Evolutionary conservation across 92 coral and sea anemone genomes (phyloP).

Genomic region (Umimayanthus kanabou): DNA sequence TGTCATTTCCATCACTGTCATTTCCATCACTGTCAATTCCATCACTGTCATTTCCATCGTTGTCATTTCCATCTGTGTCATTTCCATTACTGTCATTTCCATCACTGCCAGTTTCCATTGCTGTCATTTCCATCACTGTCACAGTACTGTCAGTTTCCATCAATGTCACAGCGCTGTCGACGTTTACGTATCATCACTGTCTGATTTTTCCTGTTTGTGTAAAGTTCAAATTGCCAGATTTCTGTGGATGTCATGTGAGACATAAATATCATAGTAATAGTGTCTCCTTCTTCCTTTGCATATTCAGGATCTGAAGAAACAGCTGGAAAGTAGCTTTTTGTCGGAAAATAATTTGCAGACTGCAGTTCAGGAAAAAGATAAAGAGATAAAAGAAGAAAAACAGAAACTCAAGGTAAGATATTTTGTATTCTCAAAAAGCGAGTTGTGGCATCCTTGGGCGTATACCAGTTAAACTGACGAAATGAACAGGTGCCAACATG

Average conservation of each 20-base stretch:
- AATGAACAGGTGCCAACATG: too few relatives aligned
- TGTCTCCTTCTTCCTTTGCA: background rate
- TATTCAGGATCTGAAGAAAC: constrained; percentile 69
- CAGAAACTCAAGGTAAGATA: constrained; percentile 58
- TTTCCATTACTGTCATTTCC: too few relatives aligned
- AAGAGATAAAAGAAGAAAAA: constrained; percentile 51
- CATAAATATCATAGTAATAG: background rate
- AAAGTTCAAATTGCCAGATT: background rate
- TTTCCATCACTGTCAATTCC: too few relatives aligned
- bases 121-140: too few relatives aligned
- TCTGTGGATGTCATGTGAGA: background rate
- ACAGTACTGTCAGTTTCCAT: too few relatives aligned
- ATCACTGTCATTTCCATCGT: too few relatives aligned
- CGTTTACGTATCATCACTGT: too few relatives aligned
- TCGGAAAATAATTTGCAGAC: constrained; percentile 54
- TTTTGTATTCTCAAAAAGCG: background rate
- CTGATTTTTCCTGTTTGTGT: background rate
- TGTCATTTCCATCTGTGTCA: too few relatives aligned
- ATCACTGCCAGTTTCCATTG: too few relatives aligned
- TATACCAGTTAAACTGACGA: too few relatives aligned
- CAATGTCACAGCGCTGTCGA: too few relatives aligned
- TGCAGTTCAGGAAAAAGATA: constrained; percentile 48
- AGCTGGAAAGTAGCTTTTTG: constrained; percentile 49
- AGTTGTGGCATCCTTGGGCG: background rate
- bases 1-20: too few relatives aligned